These are phyloP conservation scores for Lepidurus arcticus DNA, from an alignment of 1,140 invertebrate species.

Conservation along the genomic window DNA sequence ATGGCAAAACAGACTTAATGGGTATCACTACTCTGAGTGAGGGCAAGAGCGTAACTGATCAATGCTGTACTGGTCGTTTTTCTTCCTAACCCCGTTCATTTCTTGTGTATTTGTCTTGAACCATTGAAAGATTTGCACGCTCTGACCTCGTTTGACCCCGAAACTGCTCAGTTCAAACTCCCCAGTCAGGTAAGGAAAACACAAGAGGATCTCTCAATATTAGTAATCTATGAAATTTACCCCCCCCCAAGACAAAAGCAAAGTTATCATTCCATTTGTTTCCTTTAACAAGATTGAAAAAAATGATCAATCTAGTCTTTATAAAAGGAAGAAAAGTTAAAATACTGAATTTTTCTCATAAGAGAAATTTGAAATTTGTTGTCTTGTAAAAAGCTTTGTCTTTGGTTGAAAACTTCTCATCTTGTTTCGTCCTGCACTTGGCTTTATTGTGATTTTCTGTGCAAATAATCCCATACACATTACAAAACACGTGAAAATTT, in stretches of 20 bases:
- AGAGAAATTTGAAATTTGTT: neutral
- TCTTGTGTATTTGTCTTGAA: neutral
- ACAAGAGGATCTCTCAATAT: neutral
- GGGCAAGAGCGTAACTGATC: neutral
- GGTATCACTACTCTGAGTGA: neutral
- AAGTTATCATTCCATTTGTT: neutral
- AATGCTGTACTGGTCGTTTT: neutral
- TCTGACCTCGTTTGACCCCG: neutral
- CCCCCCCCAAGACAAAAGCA: neutral
- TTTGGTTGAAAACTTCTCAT: neutral
- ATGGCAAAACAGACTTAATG: constrained; percentile 40
- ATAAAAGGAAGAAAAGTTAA: neutral
- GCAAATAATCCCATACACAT: constrained; percentile 3
- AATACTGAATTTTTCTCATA: neutral
- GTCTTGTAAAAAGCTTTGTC: neutral
- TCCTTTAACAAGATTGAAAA: neutral
- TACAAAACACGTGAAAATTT: neutral
- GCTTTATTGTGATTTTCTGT: constrained; percentile 10
- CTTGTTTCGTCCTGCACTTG: neutral
- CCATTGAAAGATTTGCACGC: neutral
- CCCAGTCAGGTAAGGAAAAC: neutral
- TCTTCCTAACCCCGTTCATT: neutral
- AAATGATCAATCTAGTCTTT: constrained; percentile 20
- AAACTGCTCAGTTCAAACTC: neutral
- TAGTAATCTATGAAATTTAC: neutral